phyloP scores from a whole-genome alignment of 1,140 invertebrate species.

The Diorhabda elongata region DNA sequence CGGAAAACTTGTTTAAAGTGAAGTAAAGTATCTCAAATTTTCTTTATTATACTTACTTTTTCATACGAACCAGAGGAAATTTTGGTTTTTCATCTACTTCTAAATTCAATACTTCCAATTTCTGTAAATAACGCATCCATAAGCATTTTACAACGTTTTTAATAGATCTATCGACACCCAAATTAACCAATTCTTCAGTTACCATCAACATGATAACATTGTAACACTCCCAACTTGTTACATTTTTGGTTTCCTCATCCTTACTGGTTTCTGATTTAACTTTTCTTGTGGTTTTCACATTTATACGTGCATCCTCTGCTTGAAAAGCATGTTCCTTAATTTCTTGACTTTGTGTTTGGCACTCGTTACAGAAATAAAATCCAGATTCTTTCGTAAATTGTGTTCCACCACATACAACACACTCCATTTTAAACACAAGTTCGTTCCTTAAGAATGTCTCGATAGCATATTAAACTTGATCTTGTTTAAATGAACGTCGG shows the following conservation, averaged over 20 bases:
- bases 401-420: constrained; percentile 48
- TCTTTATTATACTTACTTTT: constrained; percentile 44
- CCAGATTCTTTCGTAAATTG: constrained; percentile 52
- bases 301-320: constrained; percentile 21
- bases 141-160: constrained; percentile 58
- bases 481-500: no score
- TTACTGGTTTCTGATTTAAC: constrained; percentile 22
- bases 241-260: constrained; percentile 34
- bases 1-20: no score
- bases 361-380: constrained; percentile 53
- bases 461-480: no score
- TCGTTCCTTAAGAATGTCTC: no score
- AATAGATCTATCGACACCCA: constrained; percentile 54
- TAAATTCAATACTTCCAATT: constrained; percentile 54
- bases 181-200: constrained; percentile 55
- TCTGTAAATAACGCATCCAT: constrained; percentile 60
- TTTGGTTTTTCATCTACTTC: constrained; percentile 50
- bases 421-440: constrained; percentile 28
- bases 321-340: constrained; percentile 46
- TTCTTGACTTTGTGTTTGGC: constrained; percentile 53
- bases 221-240: constrained; percentile 62
- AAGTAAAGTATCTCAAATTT: no score
- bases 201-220: constrained; percentile 61
- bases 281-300: constrained; percentile 22
- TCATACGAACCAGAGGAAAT: constrained; percentile 49